Evolutionary conservation across 2,888 invertebrate genomes (phyloP), one percentile per base, ranked within the genome.

Genomic region (Orthosia incerta): DNA sequence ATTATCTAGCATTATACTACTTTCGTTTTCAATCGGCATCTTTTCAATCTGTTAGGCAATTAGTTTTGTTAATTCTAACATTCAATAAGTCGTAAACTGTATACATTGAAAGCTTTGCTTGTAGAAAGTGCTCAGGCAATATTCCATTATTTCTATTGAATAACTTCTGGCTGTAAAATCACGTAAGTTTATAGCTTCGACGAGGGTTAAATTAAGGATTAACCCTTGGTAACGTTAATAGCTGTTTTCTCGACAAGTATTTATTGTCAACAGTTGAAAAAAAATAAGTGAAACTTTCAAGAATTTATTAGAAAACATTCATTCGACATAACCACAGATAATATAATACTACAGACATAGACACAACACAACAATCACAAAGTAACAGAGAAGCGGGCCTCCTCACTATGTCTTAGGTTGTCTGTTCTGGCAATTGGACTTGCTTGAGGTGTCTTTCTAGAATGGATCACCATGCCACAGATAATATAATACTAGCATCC

Each of bases 11-110:
- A 26, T 53, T 20, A 72, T 46, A 23, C 53, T 53, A 78, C 72
- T 74, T 79, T 74, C 79, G 39, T 53, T 76, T 76, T 74, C 31
- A 61, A 31, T 61, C 23, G 4, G 13, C 4, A 4, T n/a, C 13
- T 60, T 45, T 51, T 15, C 20, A 57, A 79, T 74, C 9, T 31
- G 51, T 51, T 13, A 18, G 4, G 18, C 51, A 31, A 74, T 80
- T 74, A 51, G 56, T 51, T 72, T 51, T 9, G 11, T 50, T 61
- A 45, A 72, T 55, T 63, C 13, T 59, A 16, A 61, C 23, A 57
- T 79, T 62, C 26, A 46, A 26, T 46, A 23, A 3, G n/a, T 78
- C 23, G 50, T 76, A 20, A 51, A 26, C 2, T 46, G 50, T 62
- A 5, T 56, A 5, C 4, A 71, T 31, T 13, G 26, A 31, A 50